phyloP scores from a whole-genome alignment of 1,140 invertebrate genomes.

The Apocrypta bakeri region DNA sequence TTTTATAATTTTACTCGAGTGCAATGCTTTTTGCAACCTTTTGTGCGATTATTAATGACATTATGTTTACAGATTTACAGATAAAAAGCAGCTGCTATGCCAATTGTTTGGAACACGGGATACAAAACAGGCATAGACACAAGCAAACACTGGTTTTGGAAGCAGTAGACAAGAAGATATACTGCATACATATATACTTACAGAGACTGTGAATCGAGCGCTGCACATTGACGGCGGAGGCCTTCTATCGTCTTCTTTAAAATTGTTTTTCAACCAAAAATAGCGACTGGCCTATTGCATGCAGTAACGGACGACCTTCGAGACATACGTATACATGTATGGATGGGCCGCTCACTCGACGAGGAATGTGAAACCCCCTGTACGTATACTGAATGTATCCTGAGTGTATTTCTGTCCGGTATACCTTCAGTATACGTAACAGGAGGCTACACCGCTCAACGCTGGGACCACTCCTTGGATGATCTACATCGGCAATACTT shows the following conservation, averaged over 20 bases:
- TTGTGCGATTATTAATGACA: conserved; percentile 16
- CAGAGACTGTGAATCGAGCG: conserved; percentile 48
- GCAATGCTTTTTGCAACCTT: neutral
- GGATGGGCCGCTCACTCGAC: conserved; percentile 50
- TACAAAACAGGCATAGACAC: neutral
- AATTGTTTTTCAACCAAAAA: conserved; percentile 13
- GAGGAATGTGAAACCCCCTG: conserved; percentile 88
- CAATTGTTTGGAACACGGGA: neutral
- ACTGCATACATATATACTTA: neutral
- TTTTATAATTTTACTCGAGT: neutral
- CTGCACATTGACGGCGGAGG: conserved; percentile 52
- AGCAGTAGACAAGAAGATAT: neutral
- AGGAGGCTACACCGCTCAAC: conserved; percentile 89
- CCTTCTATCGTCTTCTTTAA: conserved; percentile 2
- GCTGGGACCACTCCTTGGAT: conserved; percentile 63
- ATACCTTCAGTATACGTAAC: conserved; percentile 99
- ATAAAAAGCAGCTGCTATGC: neutral
- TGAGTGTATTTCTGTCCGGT: conserved; percentile 97
- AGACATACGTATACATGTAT: conserved; percentile 12
- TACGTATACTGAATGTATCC: conserved; percentile 99
- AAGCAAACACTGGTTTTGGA: neutral
- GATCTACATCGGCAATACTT: neutral
- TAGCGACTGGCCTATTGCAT: conserved; percentile 52
- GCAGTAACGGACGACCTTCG: conserved; percentile 53
- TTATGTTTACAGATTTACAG: conserved; percentile 33